Percentiles rank a stretch among this genome's conserved stretches.
Evolutionary conservation across 2,888 invertebrate genomes (phyloP).

Genomic region (Athalia cordata): DNA sequence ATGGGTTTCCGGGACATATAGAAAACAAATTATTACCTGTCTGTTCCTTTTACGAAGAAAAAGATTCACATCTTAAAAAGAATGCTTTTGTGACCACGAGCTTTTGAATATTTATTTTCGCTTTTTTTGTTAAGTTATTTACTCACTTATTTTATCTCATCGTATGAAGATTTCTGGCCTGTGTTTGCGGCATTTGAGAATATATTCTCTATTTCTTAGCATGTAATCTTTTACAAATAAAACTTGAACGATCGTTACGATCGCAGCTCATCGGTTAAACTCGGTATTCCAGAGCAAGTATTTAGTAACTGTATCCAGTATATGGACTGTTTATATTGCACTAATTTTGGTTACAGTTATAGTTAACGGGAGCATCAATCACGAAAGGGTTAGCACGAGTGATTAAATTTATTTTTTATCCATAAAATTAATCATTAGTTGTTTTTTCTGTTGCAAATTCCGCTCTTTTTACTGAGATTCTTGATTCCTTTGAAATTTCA

Average conservation of each 20-base stretch:
- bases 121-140: too few species aligned
- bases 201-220: neutral
- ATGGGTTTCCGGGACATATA: too few species aligned
- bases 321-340: conserved; percentile 16
- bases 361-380: conserved; percentile 19
- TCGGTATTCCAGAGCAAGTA: neutral
- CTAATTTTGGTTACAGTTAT: neutral
- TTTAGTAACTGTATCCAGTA: conserved; percentile 12
- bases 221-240: neutral
- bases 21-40: too few species aligned
- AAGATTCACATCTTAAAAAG: too few species aligned
- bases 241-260: neutral
- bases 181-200: too few species aligned
- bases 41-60: too few species aligned
- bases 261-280: neutral
- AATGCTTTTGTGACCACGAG: too few species aligned
- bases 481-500: too few species aligned
- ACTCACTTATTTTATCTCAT: too few species aligned
- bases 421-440: neutral
- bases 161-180: too few species aligned
- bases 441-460: neutral
- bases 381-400: neutral
- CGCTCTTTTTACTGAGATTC: too few species aligned
- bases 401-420: neutral
- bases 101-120: too few species aligned